These are phyloP conservation scores for Glomeris marginata DNA, from an alignment of 2,888 invertebrate genomes.

Conservation along the genomic window DNA sequence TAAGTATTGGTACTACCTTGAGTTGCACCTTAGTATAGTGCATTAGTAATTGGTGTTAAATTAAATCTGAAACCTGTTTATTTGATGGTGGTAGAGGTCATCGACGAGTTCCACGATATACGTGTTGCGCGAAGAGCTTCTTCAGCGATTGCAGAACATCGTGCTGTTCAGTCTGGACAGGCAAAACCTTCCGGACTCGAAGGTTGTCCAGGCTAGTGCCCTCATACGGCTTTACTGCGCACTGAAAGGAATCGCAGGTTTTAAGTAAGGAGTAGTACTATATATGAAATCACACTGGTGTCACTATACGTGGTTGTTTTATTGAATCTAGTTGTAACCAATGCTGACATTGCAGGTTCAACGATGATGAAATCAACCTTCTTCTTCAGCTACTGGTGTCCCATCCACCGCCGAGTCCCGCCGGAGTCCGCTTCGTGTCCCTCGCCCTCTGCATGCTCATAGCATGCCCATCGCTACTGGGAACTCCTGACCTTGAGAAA, in stretches of 20 bases:
- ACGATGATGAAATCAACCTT: conserved; percentile 77
- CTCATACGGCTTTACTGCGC: conserved; percentile 80
- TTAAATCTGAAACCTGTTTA: conserved; percentile 7
- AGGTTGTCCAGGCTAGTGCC: conserved; percentile 72
- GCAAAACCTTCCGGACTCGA: conserved; percentile 41
- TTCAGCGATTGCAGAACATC: conserved; percentile 29
- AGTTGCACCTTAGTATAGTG: too few species aligned
- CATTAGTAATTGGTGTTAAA: neutral
- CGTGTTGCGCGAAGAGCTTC: conserved; percentile 56
- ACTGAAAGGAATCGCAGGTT: conserved; percentile 75
- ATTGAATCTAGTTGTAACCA: too few species aligned
- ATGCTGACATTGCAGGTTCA: too few species aligned
- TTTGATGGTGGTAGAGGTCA: conserved; percentile 44
- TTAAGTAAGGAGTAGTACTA: conserved; percentile 51
- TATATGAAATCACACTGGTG: too few species aligned
- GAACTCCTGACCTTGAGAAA: conserved; percentile 61
- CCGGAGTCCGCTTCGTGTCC: conserved; percentile 83
- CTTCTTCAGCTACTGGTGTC: conserved; percentile 73
- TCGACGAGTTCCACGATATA: conserved; percentile 54
- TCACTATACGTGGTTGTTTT: too few species aligned
- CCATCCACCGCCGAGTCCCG: conserved; percentile 74
- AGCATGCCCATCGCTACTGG: conserved; percentile 75
- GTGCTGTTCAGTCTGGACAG: conserved; percentile 23
- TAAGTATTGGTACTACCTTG: too few species aligned
- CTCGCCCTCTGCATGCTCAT: conserved; percentile 81